phyloP scores from a whole-genome alignment of 2,797 vertebrate genomes.

The Etheostoma perlongum region DNA sequence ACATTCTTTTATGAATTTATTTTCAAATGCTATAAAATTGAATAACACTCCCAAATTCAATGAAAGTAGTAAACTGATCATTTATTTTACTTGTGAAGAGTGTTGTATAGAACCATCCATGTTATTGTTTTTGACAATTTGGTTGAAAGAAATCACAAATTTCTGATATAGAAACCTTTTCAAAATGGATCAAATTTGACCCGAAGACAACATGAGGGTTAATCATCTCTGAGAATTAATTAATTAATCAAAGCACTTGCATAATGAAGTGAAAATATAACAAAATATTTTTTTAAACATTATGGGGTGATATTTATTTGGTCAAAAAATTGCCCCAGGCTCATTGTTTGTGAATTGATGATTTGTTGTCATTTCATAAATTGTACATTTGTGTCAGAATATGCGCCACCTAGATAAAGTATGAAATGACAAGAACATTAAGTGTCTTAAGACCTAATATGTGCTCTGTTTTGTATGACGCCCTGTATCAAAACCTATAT shows the following conservation, averaged over 20 bases:
- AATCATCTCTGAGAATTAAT: background rate
- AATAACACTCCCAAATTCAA: no score
- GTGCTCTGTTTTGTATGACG: background rate
- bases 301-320: background rate
- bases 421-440: background rate
- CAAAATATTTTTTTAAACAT: constrained; percentile 1
- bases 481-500: background rate
- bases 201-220: no score
- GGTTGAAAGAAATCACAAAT: no score
- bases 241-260: background rate
- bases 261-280: background rate
- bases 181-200: no score
- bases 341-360: background rate
- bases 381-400: background rate
- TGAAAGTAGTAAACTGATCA: no score
- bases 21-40: no score
- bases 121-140: no score
- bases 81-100: no score
- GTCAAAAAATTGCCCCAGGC: background rate
- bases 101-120: no score
- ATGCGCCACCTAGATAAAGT: no score
- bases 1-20: no score
- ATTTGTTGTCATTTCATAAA: background rate
- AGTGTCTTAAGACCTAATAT: background rate
- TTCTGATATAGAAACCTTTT: no score